These are phyloP conservation scores for Procavia capensis DNA, from an alignment of 2,113 vertebrate species.

Conservation along the genomic window DNA sequence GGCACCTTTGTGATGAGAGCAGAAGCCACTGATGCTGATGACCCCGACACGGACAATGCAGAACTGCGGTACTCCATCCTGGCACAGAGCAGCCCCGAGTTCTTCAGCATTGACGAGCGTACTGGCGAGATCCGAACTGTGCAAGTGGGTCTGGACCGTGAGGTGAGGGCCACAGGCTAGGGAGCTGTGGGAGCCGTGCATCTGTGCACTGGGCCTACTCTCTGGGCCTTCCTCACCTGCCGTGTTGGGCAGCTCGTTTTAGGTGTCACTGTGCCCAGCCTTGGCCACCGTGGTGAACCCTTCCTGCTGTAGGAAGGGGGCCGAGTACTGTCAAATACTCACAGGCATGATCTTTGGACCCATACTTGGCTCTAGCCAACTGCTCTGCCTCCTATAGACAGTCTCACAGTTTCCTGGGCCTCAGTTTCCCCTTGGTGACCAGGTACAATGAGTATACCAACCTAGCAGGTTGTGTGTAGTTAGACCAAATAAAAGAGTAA, in stretches of 20 bases:
- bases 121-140: conserved; percentile 94
- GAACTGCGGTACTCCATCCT: conserved; percentile 92
- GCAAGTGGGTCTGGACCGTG: conserved; percentile 93
- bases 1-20: conserved; percentile 94
- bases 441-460: background rate
- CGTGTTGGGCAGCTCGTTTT: too few species aligned
- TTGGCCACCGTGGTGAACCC: background rate
- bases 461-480: background rate
- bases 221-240: too few species aligned
- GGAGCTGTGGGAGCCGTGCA: too few species aligned
- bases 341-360: background rate
- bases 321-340: background rate
- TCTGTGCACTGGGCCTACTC: too few species aligned
- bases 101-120: conserved; percentile 93
- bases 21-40: conserved; percentile 92
- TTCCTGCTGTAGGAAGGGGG: background rate
- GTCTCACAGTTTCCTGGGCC: background rate
- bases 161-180: conserved; percentile 85
- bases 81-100: conserved; percentile 87
- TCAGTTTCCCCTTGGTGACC: background rate
- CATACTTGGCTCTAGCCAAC: background rate
- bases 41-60: conserved; percentile 94
- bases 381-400: too few species aligned
- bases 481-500: background rate
- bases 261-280: too few species aligned